Conservation (phyloP, 2,113 vertebrate genomes). For the Plectropomus leopardus region DNA sequence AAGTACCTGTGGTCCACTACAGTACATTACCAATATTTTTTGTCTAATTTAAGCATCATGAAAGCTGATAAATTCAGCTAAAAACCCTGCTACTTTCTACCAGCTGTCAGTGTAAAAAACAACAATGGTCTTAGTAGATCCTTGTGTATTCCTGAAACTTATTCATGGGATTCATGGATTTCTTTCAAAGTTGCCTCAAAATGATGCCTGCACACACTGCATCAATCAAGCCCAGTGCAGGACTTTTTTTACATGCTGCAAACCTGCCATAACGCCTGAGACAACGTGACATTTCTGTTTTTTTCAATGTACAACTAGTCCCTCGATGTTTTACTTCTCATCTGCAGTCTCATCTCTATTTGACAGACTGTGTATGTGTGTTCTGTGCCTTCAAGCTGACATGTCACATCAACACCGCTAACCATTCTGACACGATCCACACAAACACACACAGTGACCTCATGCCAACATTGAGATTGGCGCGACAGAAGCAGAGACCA, state of each 20-base stretch:
- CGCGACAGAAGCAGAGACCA: slow-evolving; percentile 7
- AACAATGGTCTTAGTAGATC: too few relatives aligned
- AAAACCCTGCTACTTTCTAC: background rate
- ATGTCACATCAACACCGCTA: slow-evolving; percentile 5
- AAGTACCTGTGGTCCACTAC: background rate
- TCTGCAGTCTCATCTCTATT: slow-evolving; percentile 5
- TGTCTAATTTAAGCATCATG: background rate
- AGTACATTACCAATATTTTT: background rate
- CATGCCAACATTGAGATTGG: background rate
- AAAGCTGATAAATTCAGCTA: background rate
- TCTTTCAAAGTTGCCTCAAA: too few relatives aligned
- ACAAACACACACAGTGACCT: slow-evolving; percentile 8
- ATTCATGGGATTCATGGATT: too few relatives aligned
- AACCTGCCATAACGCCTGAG: background rate
- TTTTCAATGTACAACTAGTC: background rate
- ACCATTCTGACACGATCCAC: slow-evolving; percentile 31
- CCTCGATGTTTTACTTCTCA: slow-evolving; percentile 1
- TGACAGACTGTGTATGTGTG: background rate
- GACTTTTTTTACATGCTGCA: background rate
- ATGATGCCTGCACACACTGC: too few relatives aligned
- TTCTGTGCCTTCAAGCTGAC: background rate
- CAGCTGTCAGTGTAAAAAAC: background rate
- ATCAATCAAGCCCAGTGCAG: background rate
- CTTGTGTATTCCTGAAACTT: too few relatives aligned
- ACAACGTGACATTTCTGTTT: slow-evolving; percentile 13